Conservation (phyloP, 1,140 invertebrate genomes). For the Triops cancriformis region DNA sequence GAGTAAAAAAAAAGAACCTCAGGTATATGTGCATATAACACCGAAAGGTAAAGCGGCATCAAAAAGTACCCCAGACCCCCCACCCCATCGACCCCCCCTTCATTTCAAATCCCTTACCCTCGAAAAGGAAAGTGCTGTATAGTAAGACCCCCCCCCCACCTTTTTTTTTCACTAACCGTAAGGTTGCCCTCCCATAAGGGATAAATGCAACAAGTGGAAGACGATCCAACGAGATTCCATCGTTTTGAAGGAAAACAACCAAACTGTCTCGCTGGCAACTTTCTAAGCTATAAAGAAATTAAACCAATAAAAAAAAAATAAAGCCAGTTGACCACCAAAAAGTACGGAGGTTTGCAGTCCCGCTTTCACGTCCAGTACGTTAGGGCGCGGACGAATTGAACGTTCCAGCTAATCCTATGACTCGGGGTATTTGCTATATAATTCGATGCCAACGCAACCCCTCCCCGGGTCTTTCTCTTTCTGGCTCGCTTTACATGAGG, state of each 20-base stretch:
- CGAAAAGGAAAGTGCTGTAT: neutral
- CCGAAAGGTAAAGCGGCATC: neutral
- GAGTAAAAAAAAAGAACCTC: neutral
- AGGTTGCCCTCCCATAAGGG: neutral
- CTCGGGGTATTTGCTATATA: neutral
- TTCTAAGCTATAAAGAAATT: constrained; percentile 15
- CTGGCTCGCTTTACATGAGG: neutral
- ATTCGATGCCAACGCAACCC: neutral
- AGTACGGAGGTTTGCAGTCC: neutral
- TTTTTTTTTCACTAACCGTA: neutral
- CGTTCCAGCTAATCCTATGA: neutral
- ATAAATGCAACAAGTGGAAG: constrained; percentile 14
- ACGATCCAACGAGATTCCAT: neutral
- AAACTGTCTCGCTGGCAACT: neutral
- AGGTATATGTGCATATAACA: neutral
- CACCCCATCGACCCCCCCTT: neutral
- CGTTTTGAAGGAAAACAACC: neutral
- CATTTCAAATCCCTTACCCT: neutral
- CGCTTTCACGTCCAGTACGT: neutral
- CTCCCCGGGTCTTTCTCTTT: neutral
- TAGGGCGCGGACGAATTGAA: neutral
- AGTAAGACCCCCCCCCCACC: too few species aligned
- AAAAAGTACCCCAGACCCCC: neutral
- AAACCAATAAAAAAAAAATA: neutral
- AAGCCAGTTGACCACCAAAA: neutral